Conservation (phyloP, 2,888 invertebrate species). For the Amphiduros pacificus region DNA sequence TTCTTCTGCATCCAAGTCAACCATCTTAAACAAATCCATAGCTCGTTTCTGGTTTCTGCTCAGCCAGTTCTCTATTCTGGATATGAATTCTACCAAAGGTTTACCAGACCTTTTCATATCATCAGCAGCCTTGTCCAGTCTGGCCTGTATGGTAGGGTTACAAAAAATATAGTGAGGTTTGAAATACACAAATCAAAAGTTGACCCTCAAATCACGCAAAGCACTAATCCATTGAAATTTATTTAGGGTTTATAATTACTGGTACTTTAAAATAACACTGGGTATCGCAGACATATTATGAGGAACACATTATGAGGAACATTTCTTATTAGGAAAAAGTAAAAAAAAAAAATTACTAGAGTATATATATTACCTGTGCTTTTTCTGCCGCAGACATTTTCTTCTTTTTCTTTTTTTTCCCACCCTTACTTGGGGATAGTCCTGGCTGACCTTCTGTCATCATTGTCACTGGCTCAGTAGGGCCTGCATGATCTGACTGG, state of each 20-base stretch:
- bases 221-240: too few species aligned
- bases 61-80: slow-evolving; percentile 51
- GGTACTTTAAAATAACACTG: too few species aligned
- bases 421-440: too few species aligned
- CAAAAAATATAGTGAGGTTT: neutral
- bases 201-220: too few species aligned
- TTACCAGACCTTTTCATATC: slow-evolving; percentile 38
- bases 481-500: too few species aligned
- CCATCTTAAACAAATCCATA: slow-evolving; percentile 39
- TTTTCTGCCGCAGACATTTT: slow-evolving; percentile 7
- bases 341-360: neutral
- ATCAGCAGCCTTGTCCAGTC: slow-evolving; percentile 42
- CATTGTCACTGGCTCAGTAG: too few species aligned
- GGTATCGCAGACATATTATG: too few species aligned
- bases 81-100: slow-evolving; percentile 42
- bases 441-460: too few species aligned
- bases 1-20: slow-evolving; percentile 47
- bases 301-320: too few species aligned
- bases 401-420: slow-evolving; percentile 7
- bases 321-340: neutral
- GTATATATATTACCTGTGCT: slow-evolving; percentile 1
- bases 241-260: too few species aligned
- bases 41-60: slow-evolving; percentile 36
- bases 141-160: slow-evolving; percentile 35
- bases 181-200: neutral